Percentiles rank a stretch among this genome's conserved stretches.
phyloP scores from a whole-genome alignment of 1,140 invertebrate species.

The Steinernema khuongi region DNA sequence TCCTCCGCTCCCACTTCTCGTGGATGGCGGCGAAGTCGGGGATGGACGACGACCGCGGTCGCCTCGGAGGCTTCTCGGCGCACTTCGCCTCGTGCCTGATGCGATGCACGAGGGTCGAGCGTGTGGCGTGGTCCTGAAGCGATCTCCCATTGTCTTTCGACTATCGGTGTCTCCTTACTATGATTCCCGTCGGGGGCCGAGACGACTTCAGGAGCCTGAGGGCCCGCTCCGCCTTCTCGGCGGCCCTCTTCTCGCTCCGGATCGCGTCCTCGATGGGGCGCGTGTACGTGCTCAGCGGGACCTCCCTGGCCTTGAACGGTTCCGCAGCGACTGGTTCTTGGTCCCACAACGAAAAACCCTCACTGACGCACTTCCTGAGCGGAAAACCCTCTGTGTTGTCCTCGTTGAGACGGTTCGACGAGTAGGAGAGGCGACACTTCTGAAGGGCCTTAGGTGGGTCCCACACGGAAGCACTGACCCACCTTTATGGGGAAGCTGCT shows the following conservation, averaged over 20 bases:
- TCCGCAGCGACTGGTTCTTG: background rate
- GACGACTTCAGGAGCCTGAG: background rate
- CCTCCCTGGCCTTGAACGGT: background rate
- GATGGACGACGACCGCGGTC: background rate
- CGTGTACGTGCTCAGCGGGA: background rate
- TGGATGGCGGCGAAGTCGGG: background rate
- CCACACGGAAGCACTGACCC: background rate
- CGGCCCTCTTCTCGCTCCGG: background rate
- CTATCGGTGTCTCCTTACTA: background rate
- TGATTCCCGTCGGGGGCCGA: background rate
- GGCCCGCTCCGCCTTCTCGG: background rate
- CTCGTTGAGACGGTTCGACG: background rate
- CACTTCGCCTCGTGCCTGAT: background rate
- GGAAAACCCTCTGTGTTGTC: background rate
- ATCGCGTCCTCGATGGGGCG: background rate
- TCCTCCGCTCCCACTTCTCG: background rate
- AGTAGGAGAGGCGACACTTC: constrained; percentile 6
- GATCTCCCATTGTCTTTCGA: background rate
- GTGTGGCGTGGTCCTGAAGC: background rate
- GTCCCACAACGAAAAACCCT: background rate
- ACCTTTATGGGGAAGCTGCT: constrained; percentile 7
- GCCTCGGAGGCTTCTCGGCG: background rate
- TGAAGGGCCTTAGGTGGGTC: background rate
- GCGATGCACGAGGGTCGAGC: background rate
- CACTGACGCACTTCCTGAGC: background rate